These are phyloP conservation scores for Hyles euphorbiae DNA, from an alignment of 1,140 invertebrate species.

Conservation along the genomic window DNA sequence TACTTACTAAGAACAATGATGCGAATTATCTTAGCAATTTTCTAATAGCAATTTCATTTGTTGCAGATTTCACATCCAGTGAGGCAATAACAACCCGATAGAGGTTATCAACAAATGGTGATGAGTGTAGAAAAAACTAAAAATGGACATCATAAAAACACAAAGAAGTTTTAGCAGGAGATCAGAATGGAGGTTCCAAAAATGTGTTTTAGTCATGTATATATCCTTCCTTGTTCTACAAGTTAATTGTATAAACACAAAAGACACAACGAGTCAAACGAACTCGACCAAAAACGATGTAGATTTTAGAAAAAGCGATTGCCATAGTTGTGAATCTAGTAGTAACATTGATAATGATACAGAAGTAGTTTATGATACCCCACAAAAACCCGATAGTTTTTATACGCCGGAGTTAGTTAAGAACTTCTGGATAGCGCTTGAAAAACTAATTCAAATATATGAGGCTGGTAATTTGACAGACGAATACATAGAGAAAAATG, in stretches of 20 bases:
- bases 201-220: constrained; percentile 41
- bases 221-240: constrained; percentile 40
- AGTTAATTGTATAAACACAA: constrained; percentile 38
- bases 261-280: constrained; percentile 39
- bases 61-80: constrained; percentile 6
- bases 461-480: constrained; percentile 52
- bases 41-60: constrained; percentile 5
- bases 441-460: constrained; percentile 46
- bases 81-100: neutral
- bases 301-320: constrained; percentile 52
- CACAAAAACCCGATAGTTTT: constrained; percentile 6
- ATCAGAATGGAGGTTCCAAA: constrained; percentile 46
- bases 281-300: constrained; percentile 49
- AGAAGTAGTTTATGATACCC: constrained; percentile 16
- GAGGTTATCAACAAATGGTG: constrained; percentile 5
- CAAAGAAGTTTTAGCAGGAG: constrained; percentile 23
- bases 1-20: constrained; percentile 1
- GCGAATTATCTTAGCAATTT: constrained; percentile 1
- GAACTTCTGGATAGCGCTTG: constrained; percentile 41
- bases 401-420: constrained; percentile 19
- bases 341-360: constrained; percentile 33
- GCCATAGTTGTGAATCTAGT: constrained; percentile 64
- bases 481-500: constrained; percentile 39
- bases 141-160: constrained; percentile 40
- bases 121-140: constrained; percentile 25